Evolutionary conservation across 2,888 invertebrate genomes (phyloP).

Genomic region (Neoascia interrupta): DNA sequence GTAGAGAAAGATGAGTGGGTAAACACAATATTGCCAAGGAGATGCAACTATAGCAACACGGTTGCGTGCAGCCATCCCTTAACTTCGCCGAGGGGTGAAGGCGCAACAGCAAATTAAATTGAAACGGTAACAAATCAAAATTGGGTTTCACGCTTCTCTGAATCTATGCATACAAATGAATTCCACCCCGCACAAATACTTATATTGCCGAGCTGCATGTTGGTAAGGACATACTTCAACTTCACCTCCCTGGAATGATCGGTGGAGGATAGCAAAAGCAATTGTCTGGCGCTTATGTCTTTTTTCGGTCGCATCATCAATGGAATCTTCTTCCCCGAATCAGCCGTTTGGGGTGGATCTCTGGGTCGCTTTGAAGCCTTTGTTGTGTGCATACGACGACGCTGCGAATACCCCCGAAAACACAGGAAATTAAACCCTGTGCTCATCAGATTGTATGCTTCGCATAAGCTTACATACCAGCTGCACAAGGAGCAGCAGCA

Average conservation of each 20-base stretch:
- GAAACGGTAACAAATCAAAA: slow-evolving; percentile 68
- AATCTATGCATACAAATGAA: slow-evolving; percentile 12
- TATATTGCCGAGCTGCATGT: neutral
- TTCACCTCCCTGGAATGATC: slow-evolving; percentile 30
- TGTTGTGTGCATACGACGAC: slow-evolving; percentile 34
- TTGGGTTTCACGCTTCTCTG: slow-evolving; percentile 62
- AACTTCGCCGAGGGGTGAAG: slow-evolving; percentile 20
- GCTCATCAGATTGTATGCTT: slow-evolving; percentile 74
- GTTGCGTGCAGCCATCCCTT: neutral
- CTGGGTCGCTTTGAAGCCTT: slow-evolving; percentile 46
- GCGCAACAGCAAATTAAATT: slow-evolving; percentile 47
- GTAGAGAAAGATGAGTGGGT: too few species aligned
- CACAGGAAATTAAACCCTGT: slow-evolving; percentile 76
- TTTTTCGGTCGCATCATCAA: slow-evolving; percentile 14
- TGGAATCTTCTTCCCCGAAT: slow-evolving; percentile 21
- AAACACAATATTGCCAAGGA: too few species aligned
- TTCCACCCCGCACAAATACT: neutral
- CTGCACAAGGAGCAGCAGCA: slow-evolving; percentile 70
- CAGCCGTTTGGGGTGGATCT: slow-evolving; percentile 39
- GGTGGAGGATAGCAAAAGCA: slow-evolving; percentile 49
- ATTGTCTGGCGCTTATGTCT: slow-evolving; percentile 33
- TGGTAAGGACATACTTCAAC: slow-evolving; percentile 21
- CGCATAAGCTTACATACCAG: slow-evolving; percentile 68
- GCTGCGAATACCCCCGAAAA: slow-evolving; percentile 72
- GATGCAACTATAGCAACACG: slow-evolving; percentile 2